Base-by-base conservation (phyloP, 2,888 invertebrate genomes). In the Mylabris sibirica region DNA sequence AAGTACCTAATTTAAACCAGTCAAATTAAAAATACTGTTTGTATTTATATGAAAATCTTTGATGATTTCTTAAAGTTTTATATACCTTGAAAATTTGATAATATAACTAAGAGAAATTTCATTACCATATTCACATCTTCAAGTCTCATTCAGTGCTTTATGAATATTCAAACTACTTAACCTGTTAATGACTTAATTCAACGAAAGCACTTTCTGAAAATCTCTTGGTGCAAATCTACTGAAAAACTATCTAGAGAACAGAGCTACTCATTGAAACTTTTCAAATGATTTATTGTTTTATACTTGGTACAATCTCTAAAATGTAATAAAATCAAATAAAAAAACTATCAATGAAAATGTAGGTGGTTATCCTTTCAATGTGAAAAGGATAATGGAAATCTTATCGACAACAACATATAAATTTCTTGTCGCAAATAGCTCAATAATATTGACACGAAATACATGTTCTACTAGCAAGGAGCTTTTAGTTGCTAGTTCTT, bases 161-260 rank as follows among this genome's bases (percentile, higher is more conserved):
- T 80, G 80, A 79, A 80, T 80, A 80, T 80, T 79, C 80, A 80
- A 77, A 77, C 74, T 80, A 77, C 77, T 80, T 79, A 79, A 75
- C 76, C 71, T 74, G 76, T 78, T 79, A 78, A 78, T 78, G 78
- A 77, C 78, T 75, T 75, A 78, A 76, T 79, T 77, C 74, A 68
- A 22, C 69, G 71, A 72, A 68, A 75, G 72, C 71, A 72, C 71
- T 72, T 66, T 20, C 2, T 22, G 49, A 68, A 76, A 76, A 75
- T 73, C 74, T 74, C 72, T 66, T 73, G 73, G 74, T 72, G 74
- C 70, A 74, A 73, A 74, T 69, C 68, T 70, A 71, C 66, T 71
- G 73, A 74, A 75, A 68, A 73, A 73, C 71, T 73, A 70, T 69
- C 67, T 60, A 69, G 64, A 41, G 57, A 53, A 30, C 8, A 30